A percentile compares a stretch with the other conserved stretches of the same genome.
These are phyloP conservation scores for Myocastor coypus DNA, from an alignment of 2,113 vertebrate genomes.

Conservation along the genomic window DNA sequence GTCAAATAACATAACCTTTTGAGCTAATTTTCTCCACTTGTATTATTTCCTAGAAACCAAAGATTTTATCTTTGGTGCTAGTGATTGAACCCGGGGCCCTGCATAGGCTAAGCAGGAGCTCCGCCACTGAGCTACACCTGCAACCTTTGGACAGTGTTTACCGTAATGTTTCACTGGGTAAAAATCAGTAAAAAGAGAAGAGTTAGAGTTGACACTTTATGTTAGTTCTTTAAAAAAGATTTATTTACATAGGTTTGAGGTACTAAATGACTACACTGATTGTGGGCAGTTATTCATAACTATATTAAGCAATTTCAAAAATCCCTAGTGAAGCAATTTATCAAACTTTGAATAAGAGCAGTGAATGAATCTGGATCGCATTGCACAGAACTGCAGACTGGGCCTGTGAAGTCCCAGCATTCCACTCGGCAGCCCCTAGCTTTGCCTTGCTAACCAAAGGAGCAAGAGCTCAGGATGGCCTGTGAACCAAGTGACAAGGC, in stretches of 20 bases:
- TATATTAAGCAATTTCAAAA: constrained; percentile 33
- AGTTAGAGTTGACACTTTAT: neutral
- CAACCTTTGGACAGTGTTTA: neutral
- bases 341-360: neutral
- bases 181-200: neutral
- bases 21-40: neutral
- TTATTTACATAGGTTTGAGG: neutral
- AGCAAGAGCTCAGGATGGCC: neutral
- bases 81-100: neutral
- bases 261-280: neutral
- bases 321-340: neutral
- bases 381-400: neutral
- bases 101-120: too few relatives aligned
- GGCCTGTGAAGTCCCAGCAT: neutral
- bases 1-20: neutral
- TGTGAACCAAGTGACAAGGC: neutral
- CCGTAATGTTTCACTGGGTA: neutral
- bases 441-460: neutral
- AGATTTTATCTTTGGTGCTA: constrained; percentile 1
- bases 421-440: neutral
- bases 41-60: neutral
- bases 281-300: neutral
- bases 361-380: neutral
- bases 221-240: neutral
- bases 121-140: neutral